Evolutionary conservation across 2,113 vertebrate species (phyloP).

Genomic region (Hemiscyllium ocellatum): DNA sequence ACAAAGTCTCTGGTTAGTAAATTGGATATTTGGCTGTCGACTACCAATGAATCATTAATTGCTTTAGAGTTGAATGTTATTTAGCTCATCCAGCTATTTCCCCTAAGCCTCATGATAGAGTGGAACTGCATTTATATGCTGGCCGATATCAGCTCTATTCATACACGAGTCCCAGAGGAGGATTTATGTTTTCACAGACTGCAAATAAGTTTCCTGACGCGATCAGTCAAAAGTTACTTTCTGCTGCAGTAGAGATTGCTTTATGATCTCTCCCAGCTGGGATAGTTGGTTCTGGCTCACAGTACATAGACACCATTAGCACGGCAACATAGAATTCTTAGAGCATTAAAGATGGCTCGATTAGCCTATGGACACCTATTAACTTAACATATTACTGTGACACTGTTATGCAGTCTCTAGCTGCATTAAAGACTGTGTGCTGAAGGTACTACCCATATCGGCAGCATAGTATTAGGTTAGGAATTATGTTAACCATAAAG

Average conservation of each 20-base stretch:
- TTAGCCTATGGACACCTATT: not conserved
- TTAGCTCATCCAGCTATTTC: not conserved
- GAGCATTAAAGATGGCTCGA: not conserved
- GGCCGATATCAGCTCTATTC: not conserved
- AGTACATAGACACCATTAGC: not conserved
- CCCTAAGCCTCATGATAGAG: not conserved
- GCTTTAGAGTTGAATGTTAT: not conserved
- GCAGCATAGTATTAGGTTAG: not conserved
- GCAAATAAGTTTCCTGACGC: not conserved
- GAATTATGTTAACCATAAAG: conserved; percentile 19
- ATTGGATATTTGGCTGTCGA: not conserved
- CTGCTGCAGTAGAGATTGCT: not conserved
- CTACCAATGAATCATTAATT: not conserved
- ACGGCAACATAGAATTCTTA: not conserved
- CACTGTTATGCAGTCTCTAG: not conserved
- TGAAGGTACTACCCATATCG: not conserved
- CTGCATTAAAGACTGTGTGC: not conserved
- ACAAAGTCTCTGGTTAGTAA: not conserved
- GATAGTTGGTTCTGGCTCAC: not conserved
- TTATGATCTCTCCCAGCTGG: not conserved
- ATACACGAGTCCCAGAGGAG: not conserved
- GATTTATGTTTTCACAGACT: not conserved
- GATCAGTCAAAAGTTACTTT: conserved; percentile 17
- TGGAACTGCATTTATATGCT: not conserved
- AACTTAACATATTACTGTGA: conserved; percentile 8